Conservation (phyloP, 2,113 vertebrate species). For the Garra rufa region DNA sequence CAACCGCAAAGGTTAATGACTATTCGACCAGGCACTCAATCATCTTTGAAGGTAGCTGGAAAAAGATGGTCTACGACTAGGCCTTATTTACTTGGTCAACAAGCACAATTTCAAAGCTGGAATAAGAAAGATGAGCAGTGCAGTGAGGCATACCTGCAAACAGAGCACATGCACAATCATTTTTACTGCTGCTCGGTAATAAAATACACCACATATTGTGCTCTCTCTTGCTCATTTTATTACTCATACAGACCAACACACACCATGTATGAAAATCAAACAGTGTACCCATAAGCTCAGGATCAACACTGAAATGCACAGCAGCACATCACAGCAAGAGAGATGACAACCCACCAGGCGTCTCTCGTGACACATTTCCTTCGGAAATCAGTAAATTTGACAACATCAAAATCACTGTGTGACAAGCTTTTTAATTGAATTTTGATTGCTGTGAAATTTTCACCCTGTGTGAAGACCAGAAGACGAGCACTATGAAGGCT, state of each 20-base stretch:
- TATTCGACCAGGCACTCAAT: constrained; percentile 20
- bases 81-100: constrained; percentile 20
- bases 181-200: background rate
- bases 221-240: background rate
- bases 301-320: constrained; percentile 26
- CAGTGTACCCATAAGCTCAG: background rate
- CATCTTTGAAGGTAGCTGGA: constrained; percentile 19
- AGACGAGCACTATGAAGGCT: background rate
- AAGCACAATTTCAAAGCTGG: constrained; percentile 17
- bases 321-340: constrained; percentile 17
- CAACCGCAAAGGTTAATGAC: constrained; percentile 26
- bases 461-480: background rate
- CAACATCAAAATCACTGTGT: constrained; percentile 15
- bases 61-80: background rate
- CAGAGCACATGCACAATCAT: constrained; percentile 5
- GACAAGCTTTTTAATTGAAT: constrained; percentile 33
- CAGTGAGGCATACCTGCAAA: background rate
- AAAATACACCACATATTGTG: background rate
- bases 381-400: constrained; percentile 26
- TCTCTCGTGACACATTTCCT: constrained; percentile 27
- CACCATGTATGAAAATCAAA: constrained; percentile 1
- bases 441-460: constrained; percentile 12
- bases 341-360: background rate
- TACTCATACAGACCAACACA: background rate
- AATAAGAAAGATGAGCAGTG: constrained; percentile 14